Conservation (phyloP, 2,797 vertebrate genomes). For the Argentina silus region DNA sequence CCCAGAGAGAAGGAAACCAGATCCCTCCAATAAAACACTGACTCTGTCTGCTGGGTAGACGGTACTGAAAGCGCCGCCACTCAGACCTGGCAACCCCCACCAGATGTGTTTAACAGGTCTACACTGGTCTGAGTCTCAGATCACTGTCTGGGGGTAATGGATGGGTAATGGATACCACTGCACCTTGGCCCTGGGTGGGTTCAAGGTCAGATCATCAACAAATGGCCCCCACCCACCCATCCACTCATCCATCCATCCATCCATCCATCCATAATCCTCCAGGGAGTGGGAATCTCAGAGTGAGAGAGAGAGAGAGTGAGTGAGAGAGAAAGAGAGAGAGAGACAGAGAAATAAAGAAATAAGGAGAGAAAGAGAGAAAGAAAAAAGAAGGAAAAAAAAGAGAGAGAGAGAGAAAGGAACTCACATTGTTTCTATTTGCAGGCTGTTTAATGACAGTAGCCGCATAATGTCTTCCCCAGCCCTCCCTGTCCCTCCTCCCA, state of each 20-base stretch:
- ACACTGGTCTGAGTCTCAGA: constrained; percentile 20
- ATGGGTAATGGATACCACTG: constrained; percentile 64
- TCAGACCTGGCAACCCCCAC: constrained; percentile 34
- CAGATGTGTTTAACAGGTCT: constrained; percentile 40
- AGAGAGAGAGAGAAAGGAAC: not conserved
- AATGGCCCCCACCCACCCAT: too few species aligned
- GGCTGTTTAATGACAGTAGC: not conserved
- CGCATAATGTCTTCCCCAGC: constrained; percentile 5
- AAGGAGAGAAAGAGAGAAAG: not conserved
- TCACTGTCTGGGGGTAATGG: constrained; percentile 52
- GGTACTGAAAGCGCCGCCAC: not conserved
- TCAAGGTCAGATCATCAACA: constrained; percentile 58
- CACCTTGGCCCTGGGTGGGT: constrained; percentile 44
- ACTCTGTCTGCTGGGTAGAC: constrained; percentile 33
- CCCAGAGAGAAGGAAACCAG: constrained; percentile 57
- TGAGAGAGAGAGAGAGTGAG: not conserved
- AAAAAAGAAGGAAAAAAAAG: not conserved
- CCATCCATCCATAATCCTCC: not conserved
- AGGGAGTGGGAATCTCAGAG: not conserved
- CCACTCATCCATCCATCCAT: too few species aligned
- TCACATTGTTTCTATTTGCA: not conserved
- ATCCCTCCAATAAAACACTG: constrained; percentile 62
- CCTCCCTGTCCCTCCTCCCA: not conserved
- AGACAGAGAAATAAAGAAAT: not conserved
- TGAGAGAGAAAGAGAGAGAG: not conserved